Evolutionary conservation across 2,113 vertebrate genomes (phyloP).

Genomic region (Anhinga anhinga): DNA sequence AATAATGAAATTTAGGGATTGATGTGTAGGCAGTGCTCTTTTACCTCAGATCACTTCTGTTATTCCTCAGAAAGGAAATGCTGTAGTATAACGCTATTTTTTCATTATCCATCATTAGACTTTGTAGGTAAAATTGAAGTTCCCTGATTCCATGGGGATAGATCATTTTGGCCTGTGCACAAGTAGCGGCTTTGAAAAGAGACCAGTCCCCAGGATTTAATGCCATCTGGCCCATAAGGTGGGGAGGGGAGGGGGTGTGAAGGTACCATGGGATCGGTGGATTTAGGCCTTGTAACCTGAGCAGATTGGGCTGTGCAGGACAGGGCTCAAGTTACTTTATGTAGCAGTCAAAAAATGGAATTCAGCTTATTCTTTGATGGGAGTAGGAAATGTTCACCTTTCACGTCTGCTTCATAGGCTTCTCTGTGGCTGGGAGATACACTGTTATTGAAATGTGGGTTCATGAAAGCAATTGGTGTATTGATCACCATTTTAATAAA

Average conservation of each 20-base stretch:
- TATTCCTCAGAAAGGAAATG: not conserved
- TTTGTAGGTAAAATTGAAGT: not conserved
- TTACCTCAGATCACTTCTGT: not conserved
- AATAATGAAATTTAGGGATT: not conserved
- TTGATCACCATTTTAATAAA: not conserved
- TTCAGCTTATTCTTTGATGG: not conserved
- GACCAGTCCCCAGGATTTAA: constrained; percentile 8
- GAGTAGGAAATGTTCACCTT: not conserved
- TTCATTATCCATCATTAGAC: not conserved
- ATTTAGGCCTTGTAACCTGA: not conserved
- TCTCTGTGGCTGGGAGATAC: not conserved
- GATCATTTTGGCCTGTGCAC: constrained; percentile 36
- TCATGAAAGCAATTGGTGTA: not conserved
- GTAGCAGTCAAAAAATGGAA: not conserved
- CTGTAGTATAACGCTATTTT: not conserved
- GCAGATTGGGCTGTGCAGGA: constrained; percentile 51
- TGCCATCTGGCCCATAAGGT: constrained; percentile 46
- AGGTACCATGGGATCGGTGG: not conserved
- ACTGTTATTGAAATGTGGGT: not conserved
- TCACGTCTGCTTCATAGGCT: accelerated
- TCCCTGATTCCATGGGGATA: not conserved
- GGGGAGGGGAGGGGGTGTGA: constrained; percentile 19
- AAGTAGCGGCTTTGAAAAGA: constrained; percentile 20
- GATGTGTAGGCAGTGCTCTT: not conserved
- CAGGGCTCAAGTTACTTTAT: not conserved